Percentiles rank a stretch among this genome's conserved stretches.
Conservation (phyloP, 2,797 vertebrate genomes). For the Mallotus villosus region DNA sequence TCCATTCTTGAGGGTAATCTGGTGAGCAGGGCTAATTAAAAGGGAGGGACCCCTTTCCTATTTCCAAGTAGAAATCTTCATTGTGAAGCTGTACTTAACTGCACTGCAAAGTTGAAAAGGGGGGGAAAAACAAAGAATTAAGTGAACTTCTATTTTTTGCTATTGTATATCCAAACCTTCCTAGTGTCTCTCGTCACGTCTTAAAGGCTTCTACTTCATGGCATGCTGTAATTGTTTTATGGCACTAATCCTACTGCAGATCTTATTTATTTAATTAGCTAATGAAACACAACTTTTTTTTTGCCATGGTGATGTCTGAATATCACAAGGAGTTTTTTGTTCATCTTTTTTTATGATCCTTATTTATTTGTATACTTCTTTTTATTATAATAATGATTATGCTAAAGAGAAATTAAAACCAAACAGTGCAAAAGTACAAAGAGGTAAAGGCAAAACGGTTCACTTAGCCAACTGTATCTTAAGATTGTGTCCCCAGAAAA, state of each 20-base stretch:
- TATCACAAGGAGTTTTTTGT: constrained; percentile 48
- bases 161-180: constrained; percentile 14
- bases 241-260: constrained; percentile 35
- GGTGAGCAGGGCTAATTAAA: constrained; percentile 66
- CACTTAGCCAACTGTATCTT: constrained; percentile 64
- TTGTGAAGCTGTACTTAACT: constrained; percentile 23
- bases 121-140: constrained; percentile 12
- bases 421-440: constrained; percentile 34
- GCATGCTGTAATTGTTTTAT: constrained; percentile 45
- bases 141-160: constrained; percentile 8
- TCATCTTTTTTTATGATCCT: constrained; percentile 52
- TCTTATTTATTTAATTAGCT: constrained; percentile 52
- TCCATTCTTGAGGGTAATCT: constrained; percentile 72
- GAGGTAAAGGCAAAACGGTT: constrained; percentile 36
- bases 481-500: background rate
- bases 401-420: constrained; percentile 31
- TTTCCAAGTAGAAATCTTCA: constrained; percentile 37
- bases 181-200: constrained; percentile 19
- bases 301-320: constrained; percentile 41
- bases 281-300: constrained; percentile 52
- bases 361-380: background rate
- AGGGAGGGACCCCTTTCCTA: constrained; percentile 52
- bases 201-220: constrained; percentile 16
- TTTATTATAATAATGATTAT: too few species aligned
- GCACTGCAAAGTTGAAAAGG: background rate